phyloP scores from a whole-genome alignment of 2,888 invertebrate species.

The Agrochola lychnidis region DNA sequence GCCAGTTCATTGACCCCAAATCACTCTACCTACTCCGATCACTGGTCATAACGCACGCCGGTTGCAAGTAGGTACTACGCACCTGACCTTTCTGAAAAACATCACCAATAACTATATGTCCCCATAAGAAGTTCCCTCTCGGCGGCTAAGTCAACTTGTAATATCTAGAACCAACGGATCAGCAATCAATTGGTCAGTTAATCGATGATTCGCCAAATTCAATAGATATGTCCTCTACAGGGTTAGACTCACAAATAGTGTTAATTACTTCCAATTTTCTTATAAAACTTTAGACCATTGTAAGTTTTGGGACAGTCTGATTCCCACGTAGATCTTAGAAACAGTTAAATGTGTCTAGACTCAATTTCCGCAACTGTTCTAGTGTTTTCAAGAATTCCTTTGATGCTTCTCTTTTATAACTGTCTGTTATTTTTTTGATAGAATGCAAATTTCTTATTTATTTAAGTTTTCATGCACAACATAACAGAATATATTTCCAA shows the following conservation, averaged over 20 bases:
- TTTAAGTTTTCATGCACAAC: too few relatives aligned
- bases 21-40: too few relatives aligned
- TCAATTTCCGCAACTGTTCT: conserved; percentile 19
- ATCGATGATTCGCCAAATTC: conserved; percentile 20
- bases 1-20: too few relatives aligned
- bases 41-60: too few relatives aligned
- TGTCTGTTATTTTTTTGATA: neutral
- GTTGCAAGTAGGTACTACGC: too few relatives aligned
- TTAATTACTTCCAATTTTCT: conserved; percentile 36
- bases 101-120: too few relatives aligned
- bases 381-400: conserved; percentile 17
- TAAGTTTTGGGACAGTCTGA: conserved; percentile 6
- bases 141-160: too few relatives aligned
- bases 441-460: neutral
- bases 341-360: conserved; percentile 40
- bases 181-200: conserved; percentile 3
- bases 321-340: conserved; percentile 24
- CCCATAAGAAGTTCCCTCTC: too few relatives aligned
- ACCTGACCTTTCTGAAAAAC: too few relatives aligned
- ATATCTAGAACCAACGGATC: neutral
- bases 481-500: too few relatives aligned
- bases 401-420: conserved; percentile 26
- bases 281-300: conserved; percentile 19
- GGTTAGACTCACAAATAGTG: neutral
- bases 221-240: conserved; percentile 32